Percentiles rank a stretch among this genome's conserved stretches.
phyloP scores from a whole-genome alignment of 2,888 invertebrate species.

The Proisotoma minuta region DNA sequence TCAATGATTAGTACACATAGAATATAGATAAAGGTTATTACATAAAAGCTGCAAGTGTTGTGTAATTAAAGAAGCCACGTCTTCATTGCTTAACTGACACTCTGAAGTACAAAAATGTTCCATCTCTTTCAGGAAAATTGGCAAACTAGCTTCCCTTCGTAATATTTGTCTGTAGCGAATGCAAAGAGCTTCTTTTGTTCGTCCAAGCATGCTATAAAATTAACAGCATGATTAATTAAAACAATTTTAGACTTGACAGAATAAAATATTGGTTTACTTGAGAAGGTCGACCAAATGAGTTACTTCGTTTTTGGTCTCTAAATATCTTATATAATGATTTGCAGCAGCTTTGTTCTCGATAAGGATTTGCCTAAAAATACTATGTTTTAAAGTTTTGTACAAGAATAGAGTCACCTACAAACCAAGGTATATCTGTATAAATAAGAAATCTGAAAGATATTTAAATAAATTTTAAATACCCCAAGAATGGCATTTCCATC shows the following conservation, averaged over 20 bases:
- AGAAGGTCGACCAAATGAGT: slow-evolving; percentile 67
- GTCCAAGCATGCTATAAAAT: slow-evolving; percentile 61
- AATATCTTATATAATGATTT: slow-evolving; percentile 68
- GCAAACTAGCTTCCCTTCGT: slow-evolving; percentile 34
- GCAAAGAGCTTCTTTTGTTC: slow-evolving; percentile 61
- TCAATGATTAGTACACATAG: no score
- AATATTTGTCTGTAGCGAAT: slow-evolving; percentile 44
- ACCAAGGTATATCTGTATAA: slow-evolving; percentile 13
- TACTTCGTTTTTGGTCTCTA: slow-evolving; percentile 64
- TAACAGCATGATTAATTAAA: not conserved
- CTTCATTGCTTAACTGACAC: slow-evolving; percentile 43
- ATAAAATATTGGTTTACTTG: slow-evolving; percentile 55
- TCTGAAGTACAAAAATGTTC: slow-evolving; percentile 44
- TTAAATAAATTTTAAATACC: slow-evolving; percentile 50
- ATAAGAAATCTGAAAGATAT: not conserved
- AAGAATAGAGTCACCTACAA: slow-evolving; percentile 69
- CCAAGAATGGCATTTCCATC: slow-evolving; percentile 73
- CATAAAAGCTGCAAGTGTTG: slow-evolving; percentile 40
- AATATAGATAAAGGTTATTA: slow-evolving; percentile 6
- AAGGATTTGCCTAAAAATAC: slow-evolving; percentile 65
- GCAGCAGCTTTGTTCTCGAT: slow-evolving; percentile 66
- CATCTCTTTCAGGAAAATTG: slow-evolving; percentile 39
- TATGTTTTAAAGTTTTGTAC: slow-evolving; percentile 66
- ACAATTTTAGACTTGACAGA: not conserved
- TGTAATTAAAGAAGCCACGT: slow-evolving; percentile 33